Conservation (phyloP, 2,797 vertebrate genomes). For the Falco concolor region DNA sequence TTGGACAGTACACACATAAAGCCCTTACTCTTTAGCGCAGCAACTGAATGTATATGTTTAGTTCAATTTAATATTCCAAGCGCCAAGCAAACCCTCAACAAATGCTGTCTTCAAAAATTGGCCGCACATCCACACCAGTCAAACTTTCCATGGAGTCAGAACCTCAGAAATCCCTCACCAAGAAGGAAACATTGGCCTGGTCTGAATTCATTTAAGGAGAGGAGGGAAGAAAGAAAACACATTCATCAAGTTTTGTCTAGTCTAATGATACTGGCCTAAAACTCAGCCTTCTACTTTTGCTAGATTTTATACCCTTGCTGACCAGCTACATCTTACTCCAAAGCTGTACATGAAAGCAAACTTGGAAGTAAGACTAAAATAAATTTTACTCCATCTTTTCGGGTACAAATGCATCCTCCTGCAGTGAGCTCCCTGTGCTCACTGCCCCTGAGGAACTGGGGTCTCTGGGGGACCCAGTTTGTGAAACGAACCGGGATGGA, state of each 20-base stretch:
- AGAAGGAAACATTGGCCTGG: not conserved
- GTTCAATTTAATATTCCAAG: not conserved
- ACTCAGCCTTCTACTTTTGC: not conserved
- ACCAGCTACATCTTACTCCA: not conserved
- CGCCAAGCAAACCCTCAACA: not conserved
- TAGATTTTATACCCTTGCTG: not conserved
- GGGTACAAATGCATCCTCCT: not conserved
- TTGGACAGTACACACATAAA: not conserved
- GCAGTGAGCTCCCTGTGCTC: not conserved
- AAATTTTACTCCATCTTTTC: not conserved
- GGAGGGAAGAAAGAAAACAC: not conserved
- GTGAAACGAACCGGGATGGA: not conserved
- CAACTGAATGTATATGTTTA: not conserved
- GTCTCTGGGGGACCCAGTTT: not conserved
- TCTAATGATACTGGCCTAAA: not conserved
- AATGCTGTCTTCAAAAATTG: conserved; percentile 13
- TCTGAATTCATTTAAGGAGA: conserved; percentile 15
- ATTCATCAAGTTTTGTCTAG: conserved; percentile 11
- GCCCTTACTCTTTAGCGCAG: not conserved
- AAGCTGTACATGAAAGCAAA: not conserved
- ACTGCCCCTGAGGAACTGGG: not conserved
- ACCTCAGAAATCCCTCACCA: not conserved
- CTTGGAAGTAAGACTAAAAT: not conserved
- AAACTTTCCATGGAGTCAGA: conserved; percentile 58
- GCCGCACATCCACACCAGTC: not conserved